These are phyloP conservation scores for Callochromis pleurospilus DNA, from an alignment of 2,113 vertebrate genomes.

Conservation along the genomic window DNA sequence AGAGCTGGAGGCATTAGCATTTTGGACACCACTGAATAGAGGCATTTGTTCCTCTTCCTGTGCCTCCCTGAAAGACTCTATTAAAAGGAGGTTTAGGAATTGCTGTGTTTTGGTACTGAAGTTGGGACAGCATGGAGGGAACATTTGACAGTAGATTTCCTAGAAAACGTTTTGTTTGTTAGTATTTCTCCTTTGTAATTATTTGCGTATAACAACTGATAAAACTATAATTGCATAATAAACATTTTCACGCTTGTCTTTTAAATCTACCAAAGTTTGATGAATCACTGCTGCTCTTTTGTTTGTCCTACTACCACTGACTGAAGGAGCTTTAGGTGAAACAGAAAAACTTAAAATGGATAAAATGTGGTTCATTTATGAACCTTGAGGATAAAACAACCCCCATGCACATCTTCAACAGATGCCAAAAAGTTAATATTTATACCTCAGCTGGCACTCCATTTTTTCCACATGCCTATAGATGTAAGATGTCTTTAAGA, in stretches of 20 bases:
- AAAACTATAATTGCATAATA: neutral
- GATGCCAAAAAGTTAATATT: neutral
- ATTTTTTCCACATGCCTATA: neutral
- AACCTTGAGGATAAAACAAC: neutral
- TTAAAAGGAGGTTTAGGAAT: constrained; percentile 74
- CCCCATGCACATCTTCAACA: neutral
- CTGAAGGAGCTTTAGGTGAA: neutral
- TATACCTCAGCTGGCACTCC: neutral
- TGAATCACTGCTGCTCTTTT: neutral
- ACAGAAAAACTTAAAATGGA: neutral
- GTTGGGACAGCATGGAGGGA: constrained; percentile 47
- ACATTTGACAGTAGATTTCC: constrained; percentile 41
- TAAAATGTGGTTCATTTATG: neutral
- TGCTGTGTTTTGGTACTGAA: constrained; percentile 65
- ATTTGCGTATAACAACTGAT: neutral
- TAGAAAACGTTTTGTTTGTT: constrained; percentile 11
- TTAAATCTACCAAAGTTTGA: neutral
- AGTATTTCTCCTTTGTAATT: neutral
- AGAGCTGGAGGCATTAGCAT: constrained; percentile 78
- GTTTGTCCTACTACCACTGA: neutral
- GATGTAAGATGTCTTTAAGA: neutral
- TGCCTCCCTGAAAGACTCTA: constrained; percentile 74
- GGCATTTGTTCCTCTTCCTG: constrained; percentile 76
- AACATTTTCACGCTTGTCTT: neutral
- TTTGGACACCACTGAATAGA: constrained; percentile 76